phyloP scores from a whole-genome alignment of 2,888 invertebrate genomes.

The Iphiclides podalirius region DNA sequence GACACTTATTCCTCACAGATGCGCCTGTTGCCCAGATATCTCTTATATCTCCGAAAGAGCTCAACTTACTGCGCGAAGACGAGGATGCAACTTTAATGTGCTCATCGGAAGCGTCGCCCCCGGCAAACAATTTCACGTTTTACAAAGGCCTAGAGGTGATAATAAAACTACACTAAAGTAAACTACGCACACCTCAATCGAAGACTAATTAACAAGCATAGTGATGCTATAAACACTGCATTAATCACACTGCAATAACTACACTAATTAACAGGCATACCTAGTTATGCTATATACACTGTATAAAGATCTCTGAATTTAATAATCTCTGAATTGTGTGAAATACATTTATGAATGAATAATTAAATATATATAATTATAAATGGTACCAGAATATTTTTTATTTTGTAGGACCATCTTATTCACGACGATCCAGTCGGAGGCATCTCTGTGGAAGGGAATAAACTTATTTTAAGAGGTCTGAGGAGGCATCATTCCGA shows the following conservation, averaged over 20 bases:
- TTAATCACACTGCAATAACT: too few relatives aligned
- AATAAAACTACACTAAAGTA: neutral
- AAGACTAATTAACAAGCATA: too few relatives aligned
- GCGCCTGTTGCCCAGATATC: constrained; percentile 87
- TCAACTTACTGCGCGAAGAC: constrained; percentile 84
- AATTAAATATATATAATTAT: too few relatives aligned
- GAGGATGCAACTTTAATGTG: constrained; percentile 89
- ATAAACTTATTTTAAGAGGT: constrained; percentile 84
- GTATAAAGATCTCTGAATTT: too few relatives aligned
- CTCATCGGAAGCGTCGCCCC: constrained; percentile 88
- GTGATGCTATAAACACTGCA: too few relatives aligned
- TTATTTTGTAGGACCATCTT: constrained; percentile 78
- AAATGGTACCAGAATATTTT: too few relatives aligned
- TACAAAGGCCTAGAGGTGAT: constrained; percentile 86
- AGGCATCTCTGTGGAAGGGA: constrained; percentile 83
- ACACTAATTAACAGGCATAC: too few relatives aligned
- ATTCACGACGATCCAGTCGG: constrained; percentile 83
- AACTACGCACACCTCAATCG: too few relatives aligned
- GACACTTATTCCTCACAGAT: too few relatives aligned
- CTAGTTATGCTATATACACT: too few relatives aligned
- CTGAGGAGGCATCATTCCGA: constrained; percentile 86
- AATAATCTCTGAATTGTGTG: too few relatives aligned
- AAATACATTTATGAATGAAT: too few relatives aligned
- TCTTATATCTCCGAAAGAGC: constrained; percentile 81
- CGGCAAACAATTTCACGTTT: constrained; percentile 87